phyloP scores from a whole-genome alignment of 37 sponge, comb jelly and placozoan species.

The Bolinopsis microptera region DNA sequence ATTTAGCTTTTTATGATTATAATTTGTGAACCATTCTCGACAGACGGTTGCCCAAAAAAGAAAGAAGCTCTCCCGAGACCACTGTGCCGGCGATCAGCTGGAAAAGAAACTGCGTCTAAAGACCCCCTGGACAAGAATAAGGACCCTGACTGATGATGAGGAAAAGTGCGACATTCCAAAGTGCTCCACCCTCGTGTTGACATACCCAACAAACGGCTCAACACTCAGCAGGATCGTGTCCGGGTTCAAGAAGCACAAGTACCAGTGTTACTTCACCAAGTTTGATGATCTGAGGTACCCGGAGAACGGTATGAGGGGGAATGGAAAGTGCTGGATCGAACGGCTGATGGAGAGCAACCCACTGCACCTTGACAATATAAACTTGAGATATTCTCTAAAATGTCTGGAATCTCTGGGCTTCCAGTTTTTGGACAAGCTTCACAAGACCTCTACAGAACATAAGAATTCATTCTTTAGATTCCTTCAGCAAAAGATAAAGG shows the following conservation, averaged over 20 bases:
- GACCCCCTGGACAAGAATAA: not conserved
- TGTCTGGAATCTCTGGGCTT: slow-evolving; percentile 61
- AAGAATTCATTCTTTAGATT: slow-evolving; percentile 33
- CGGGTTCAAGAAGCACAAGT: slow-evolving; percentile 66
- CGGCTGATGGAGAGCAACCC: not conserved
- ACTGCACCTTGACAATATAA: not conserved
- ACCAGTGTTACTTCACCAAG: slow-evolving; percentile 61
- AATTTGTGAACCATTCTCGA: not conserved
- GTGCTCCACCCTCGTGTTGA: not conserved
- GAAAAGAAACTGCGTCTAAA: slow-evolving; percentile 44
- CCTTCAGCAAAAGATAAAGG: not conserved
- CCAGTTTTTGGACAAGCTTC: slow-evolving; percentile 57
- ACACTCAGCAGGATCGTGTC: slow-evolving; percentile 26
- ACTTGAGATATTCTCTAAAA: slow-evolving; percentile 10
- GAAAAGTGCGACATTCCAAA: slow-evolving; percentile 19
- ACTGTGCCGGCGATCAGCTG: not conserved
- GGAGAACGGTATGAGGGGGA: not conserved
- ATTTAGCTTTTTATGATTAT: not conserved
- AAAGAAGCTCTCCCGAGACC: slow-evolving; percentile 8
- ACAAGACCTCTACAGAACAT: slow-evolving; percentile 38
- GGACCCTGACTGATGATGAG: not conserved
- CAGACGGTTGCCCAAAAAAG: slow-evolving; percentile 28
- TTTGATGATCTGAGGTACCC: slow-evolving; percentile 35
- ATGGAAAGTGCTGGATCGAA: not conserved
- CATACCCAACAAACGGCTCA: not conserved